These are phyloP conservation scores for Diabrotica undecimpunctata DNA, from an alignment of 1,140 invertebrate species.

Conservation along the genomic window DNA sequence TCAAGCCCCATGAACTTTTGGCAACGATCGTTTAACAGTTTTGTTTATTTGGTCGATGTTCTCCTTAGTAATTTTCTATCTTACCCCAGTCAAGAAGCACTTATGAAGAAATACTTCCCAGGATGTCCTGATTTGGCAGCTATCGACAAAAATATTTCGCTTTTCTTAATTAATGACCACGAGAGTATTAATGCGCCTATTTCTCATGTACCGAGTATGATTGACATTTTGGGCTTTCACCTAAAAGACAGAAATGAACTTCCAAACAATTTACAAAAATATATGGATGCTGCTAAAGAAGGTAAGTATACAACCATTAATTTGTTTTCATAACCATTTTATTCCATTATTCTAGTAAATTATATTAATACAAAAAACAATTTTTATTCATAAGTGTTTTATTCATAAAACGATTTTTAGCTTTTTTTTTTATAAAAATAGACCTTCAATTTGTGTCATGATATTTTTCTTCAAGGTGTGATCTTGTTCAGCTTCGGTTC, in stretches of 20 bases:
- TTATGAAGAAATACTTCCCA: constrained; percentile 48
- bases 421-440: too few relatives aligned
- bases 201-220: constrained; percentile 55
- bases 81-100: constrained; percentile 39
- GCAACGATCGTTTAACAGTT: constrained; percentile 47
- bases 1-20: constrained; percentile 48
- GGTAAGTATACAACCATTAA: too few relatives aligned
- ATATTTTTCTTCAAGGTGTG: constrained; percentile 39
- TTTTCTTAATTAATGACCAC: constrained; percentile 55
- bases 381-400: too few relatives aligned
- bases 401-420: too few relatives aligned
- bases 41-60: constrained; percentile 10
- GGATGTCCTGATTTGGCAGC: constrained; percentile 49
- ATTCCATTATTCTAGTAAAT: too few relatives aligned
- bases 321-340: too few relatives aligned
- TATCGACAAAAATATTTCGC: constrained; percentile 52
- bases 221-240: constrained; percentile 54
- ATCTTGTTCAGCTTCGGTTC: constrained; percentile 59
- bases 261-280: constrained; percentile 47
- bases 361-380: too few relatives aligned
- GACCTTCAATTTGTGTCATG: too few relatives aligned
- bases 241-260: constrained; percentile 46
- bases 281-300: constrained; percentile 49
- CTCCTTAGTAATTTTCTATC: neutral
- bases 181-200: constrained; percentile 52